Evolutionary conservation across 1,140 invertebrate species (phyloP).

Genomic region (Ditylenchus dipsaci): DNA sequence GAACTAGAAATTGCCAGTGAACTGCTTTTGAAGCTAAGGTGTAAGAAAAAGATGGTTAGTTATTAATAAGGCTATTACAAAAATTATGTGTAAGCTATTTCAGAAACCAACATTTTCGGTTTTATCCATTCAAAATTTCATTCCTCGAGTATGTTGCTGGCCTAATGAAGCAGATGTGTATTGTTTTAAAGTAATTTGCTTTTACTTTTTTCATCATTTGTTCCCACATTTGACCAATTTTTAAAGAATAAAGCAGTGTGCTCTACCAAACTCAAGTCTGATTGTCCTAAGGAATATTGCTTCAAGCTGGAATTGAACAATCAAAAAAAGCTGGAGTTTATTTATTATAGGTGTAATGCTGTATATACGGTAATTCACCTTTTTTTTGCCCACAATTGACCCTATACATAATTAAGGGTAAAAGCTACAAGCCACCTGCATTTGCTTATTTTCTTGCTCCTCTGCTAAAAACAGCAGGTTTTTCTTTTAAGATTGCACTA

Average conservation of each 20-base stretch:
- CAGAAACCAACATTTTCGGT: not conserved
- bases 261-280: not conserved
- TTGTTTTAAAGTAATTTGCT: conserved; percentile 13
- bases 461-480: conserved; percentile 11
- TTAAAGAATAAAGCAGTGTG: too few relatives aligned
- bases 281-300: not conserved
- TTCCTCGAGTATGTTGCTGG: conserved; percentile 19
- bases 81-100: not conserved
- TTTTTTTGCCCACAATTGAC: not conserved
- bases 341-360: conserved; percentile 22
- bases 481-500: too few relatives aligned
- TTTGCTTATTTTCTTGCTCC: conserved; percentile 14
- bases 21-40: conserved; percentile 13
- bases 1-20: conserved; percentile 9
- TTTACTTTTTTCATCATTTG: too few relatives aligned
- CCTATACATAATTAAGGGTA: conserved; percentile 1
- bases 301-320: conserved; percentile 8
- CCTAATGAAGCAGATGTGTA: conserved; percentile 17
- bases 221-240: too few relatives aligned
- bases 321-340: conserved; percentile 6
- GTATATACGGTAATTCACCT: conserved; percentile 4
- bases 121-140: not conserved
- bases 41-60: conserved; percentile 4
- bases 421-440: conserved; percentile 8
- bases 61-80: not conserved